Evolutionary conservation across 2,797 vertebrate species (phyloP), one percentile per base, ranked within the genome.

Genomic region (Anguilla pacifica): DNA sequence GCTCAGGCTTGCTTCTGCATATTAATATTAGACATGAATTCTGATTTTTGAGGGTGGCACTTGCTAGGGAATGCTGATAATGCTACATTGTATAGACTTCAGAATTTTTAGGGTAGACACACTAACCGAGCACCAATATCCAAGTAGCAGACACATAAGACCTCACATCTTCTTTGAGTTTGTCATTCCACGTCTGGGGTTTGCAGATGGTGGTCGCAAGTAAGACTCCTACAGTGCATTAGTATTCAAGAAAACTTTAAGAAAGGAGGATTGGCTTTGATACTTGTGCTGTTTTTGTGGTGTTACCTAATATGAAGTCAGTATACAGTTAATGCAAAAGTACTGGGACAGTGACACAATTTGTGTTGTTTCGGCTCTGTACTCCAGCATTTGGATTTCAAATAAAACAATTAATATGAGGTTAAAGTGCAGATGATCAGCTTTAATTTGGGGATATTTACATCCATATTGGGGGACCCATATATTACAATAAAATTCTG

Each of bases 11-110:
- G 11, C 84, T 64, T 85, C 84, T 85, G 55, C 13, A 61, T 64
- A 82, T 82, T 82, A 82, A 82, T 82, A 82, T 82, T 46, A 43
- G 2, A 39, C 72, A 10, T 64, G 59, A 64, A 28, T 28, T 67
- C 64, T 6, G 74, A 17, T 19, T 43, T 79, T 17, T 79, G 43
- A 49, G 79, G 77, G 39, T 81, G 43, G 39, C 5, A 49, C 77
- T 81, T 25, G 43, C 13, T 49, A 49, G 22, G 22, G 7, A 82
- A 25, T 82, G 46, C 46, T 82, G 43, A 49, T 82, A 82, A 51
- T 22, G 46, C 43, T 25, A 82, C 13, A 51, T 51, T 25, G 46
- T 11, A 82, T 51, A 25, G 46, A 51, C 19, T 25, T 49, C 25
- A 9, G 9, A 82, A 82, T 11, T 22, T 2, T 82, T 15, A 51